A percentile compares a stretch with the other conserved stretches of the same genome.
Evolutionary conservation across 2,113 vertebrate genomes (phyloP).

Genomic region (Desmodus rotundus): DNA sequence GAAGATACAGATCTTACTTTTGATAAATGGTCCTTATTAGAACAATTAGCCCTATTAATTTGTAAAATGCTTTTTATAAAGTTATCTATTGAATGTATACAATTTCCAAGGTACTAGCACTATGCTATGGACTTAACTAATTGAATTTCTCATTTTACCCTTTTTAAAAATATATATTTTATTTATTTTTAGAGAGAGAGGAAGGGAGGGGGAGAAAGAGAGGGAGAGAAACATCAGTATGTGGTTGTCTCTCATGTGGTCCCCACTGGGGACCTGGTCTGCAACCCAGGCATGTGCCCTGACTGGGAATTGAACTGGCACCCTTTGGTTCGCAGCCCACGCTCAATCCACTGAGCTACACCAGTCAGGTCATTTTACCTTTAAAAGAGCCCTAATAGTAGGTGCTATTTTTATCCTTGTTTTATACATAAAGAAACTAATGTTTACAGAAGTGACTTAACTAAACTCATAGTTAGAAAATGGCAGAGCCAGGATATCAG

Average conservation of each 20-base stretch:
- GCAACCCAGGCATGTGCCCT: too few species aligned
- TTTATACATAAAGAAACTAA: background rate
- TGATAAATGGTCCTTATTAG: background rate
- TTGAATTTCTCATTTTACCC: background rate
- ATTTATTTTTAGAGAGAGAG: too few species aligned
- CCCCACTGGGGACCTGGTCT: too few species aligned
- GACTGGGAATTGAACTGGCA: too few species aligned
- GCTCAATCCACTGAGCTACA: too few species aligned
- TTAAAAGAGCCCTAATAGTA: slow-evolving; percentile 1
- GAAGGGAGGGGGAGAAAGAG: too few species aligned
- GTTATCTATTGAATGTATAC: background rate
- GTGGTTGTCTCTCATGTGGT: too few species aligned
- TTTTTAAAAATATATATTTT: too few species aligned
- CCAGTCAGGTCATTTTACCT: background rate
- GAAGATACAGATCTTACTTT: background rate
- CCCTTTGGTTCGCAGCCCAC: too few species aligned
- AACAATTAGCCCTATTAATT: background rate
- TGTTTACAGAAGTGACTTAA: background rate
- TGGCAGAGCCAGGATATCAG: background rate
- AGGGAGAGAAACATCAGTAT: too few species aligned
- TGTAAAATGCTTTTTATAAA: background rate
- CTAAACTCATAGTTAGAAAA: background rate
- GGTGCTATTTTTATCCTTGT: background rate
- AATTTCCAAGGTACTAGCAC: background rate
- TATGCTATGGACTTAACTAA: background rate